Evolutionary conservation across 1,140 invertebrate genomes (phyloP).

Genomic region (Ruditapes philippinarum): DNA sequence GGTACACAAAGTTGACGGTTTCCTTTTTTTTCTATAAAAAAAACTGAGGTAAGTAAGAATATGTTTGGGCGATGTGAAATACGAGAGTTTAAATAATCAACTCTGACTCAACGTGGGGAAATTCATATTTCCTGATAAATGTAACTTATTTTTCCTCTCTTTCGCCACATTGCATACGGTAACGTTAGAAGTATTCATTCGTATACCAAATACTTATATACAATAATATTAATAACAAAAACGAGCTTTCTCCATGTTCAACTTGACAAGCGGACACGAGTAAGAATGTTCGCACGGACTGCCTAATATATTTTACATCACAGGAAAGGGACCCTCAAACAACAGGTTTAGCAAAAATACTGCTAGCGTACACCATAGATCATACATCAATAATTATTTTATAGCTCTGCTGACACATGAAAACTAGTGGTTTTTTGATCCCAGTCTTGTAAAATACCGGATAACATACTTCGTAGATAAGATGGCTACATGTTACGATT

Average conservation of each 20-base stretch:
- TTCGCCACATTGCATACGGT: background rate
- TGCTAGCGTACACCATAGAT: background rate
- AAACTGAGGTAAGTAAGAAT: background rate
- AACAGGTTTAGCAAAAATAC: conserved; percentile 13
- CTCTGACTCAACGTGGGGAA: background rate
- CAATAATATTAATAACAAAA: conserved; percentile 26
- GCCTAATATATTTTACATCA: conserved; percentile 1
- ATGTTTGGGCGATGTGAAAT: background rate
- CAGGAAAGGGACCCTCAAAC: background rate
- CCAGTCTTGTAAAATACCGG: conserved; percentile 14
- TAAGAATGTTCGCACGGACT: conserved; percentile 18
- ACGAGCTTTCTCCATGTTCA: background rate
- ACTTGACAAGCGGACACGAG: conserved; percentile 12
- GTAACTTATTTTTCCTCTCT: background rate
- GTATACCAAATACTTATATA: background rate
- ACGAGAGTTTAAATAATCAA: background rate
- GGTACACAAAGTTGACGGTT: too few species aligned
- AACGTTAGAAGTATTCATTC: background rate
- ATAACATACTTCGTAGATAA: conserved; percentile 23
- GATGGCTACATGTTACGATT: conserved; percentile 8
- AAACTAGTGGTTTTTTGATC: conserved; percentile 37
- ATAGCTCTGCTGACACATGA: conserved; percentile 17
- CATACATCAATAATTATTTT: conserved; percentile 21
- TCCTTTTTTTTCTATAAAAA: background rate
- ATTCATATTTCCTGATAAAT: conserved; percentile 18